Evolutionary conservation across 2,888 invertebrate species (phyloP), one percentile per base, ranked within the genome.

Genomic region (Drosophila acutilabella): DNA sequence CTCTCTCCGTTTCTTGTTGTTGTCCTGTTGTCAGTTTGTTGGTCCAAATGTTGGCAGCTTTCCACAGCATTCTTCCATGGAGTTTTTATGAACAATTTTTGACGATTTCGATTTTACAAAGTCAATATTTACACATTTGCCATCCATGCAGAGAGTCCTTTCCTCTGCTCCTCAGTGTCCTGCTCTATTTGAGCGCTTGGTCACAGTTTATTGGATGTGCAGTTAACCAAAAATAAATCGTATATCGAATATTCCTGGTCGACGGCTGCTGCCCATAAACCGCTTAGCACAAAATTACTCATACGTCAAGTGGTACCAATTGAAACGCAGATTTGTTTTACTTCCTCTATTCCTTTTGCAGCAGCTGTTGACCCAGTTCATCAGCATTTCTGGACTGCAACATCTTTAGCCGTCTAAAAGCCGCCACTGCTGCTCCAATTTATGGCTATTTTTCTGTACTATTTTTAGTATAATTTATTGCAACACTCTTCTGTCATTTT

Each of bases 171-270:
- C n/a, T 13, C 10, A 0, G n/a, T n/a, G 53, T 16, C 13, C 10
- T 48, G 13, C 33, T 36, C 4, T 4, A 23, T 14, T 38, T 51
- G 40, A 18, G 45, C 30, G 59, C 20, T 54, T 58, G 59, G 44
- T 64, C 52, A 66, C 61, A 82, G 83, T 77, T 83, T 83, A 83
- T 83, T 83, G 89, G 83, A 80, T 88, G 89, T 83, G 83, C 83
- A 83, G 83, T 77, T 88, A 80, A 82, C 83, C 89, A 88, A 83
- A 74, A 85, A 88, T 86, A 83, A 83, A 83, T 88, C 89, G 87
- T 77, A 88, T 86, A 82, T 88, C 83, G 86, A 61, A 71, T 76
- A 69, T 73, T 30, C 7, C 44, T 26, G 16, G 18, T 59, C 14
- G 14, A 67, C 61, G 52, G 64, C 65, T 68, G 67, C 57, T 30